Conservation (phyloP, 2,113 vertebrate genomes). For the Haemorhous mexicanus region DNA sequence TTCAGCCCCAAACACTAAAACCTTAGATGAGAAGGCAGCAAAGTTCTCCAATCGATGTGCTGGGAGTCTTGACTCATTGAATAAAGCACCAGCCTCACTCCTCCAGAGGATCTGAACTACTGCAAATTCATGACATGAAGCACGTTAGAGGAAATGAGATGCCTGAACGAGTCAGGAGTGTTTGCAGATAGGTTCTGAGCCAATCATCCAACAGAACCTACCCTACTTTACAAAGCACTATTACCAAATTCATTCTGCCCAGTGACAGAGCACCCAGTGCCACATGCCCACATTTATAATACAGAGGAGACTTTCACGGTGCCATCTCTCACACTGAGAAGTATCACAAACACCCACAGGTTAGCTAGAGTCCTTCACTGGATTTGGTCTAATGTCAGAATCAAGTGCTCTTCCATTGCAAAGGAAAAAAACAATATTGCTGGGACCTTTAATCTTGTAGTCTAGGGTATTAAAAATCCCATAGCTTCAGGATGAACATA, state of each 20-base stretch:
- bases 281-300: not conserved
- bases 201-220: not conserved
- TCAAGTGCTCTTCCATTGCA: not conserved
- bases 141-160: not conserved
- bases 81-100: not conserved
- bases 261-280: not conserved
- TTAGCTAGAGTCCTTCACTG: not conserved
- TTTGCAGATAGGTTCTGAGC: not conserved
- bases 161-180: not conserved
- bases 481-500: not conserved
- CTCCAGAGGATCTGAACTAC: not conserved
- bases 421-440: not conserved
- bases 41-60: accelerated
- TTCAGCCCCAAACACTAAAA: not conserved
- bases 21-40: not conserved
- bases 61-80: not conserved
- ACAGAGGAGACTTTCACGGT: not conserved
- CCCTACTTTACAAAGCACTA: not conserved
- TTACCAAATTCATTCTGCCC: not conserved
- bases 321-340: accelerated
- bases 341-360: not conserved
- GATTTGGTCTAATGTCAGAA: not conserved
- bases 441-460: not conserved
- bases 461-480: not conserved
- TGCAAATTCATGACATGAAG: not conserved